Base-by-base conservation (phyloP, 2,888 invertebrate genomes). In the Selenia dentaria region DNA sequence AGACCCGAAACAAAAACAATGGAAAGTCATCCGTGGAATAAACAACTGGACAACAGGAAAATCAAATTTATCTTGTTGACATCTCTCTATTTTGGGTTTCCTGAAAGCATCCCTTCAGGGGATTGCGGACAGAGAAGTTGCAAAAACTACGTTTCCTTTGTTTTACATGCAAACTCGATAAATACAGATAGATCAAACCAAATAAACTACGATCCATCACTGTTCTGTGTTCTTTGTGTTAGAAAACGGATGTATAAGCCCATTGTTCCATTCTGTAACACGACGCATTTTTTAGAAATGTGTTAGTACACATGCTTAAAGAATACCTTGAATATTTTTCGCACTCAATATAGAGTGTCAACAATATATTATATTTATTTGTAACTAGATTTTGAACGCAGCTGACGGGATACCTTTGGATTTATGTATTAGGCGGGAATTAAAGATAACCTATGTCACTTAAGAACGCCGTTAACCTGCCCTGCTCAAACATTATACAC, bases 1-100 rank as follows among this genome's bases (percentile, higher is more conserved):
- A 10, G 4, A 25, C 3, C 16, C 11, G 10, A 28, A 11, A 25
- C 12, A 41, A 36, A 31, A 13, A 41, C 39, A 32, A 49, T 27
- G 32, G 20, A 41, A 47, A 33, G 39, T 50, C 44, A 31, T 36
- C 60, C 38, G 46, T 41, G 38, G 25, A 28, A 49, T 52, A 65
- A 65, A 61, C 51, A 64, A 46, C 56, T 55, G 46, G 57, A 44
- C 58, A 45, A 57, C 57, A 60, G 67, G 64, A 61, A 68, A 66
- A 69, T 67, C 54, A 51, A 62, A 64, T 69, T 63, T 62, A 44
- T 42, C 46, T 52, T 51, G 53, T 54, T 55, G 54, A 57, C 57
- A 58, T 62, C 62, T 64, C 62, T 64, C 62, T 62, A 65, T 64
- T 60, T 39, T 36, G 52, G 57, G 56, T 61, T 57, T 37, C 51